Evolutionary conservation across 2,113 vertebrate species (phyloP), one percentile per base, ranked within the genome.

Genomic region (Podarcis cretensis): DNA sequence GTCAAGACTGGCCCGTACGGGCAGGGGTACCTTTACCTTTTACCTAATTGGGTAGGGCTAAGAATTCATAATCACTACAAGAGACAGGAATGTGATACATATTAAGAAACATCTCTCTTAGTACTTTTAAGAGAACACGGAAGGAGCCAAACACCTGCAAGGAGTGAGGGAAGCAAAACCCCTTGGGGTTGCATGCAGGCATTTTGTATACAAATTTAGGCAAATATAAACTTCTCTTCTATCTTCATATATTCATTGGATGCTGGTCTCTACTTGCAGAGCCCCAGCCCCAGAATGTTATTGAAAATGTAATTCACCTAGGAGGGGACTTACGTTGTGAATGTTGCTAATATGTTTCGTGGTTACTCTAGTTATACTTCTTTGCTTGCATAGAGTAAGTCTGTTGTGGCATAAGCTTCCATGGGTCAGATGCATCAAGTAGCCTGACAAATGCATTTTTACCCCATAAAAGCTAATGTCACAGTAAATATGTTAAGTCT

Each of bases 241-340:
- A 23, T 84, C 6, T 57, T 84, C 48, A 3, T 57, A 13, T 25
- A 59, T 85, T 75, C 0, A n/a, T 74, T 0, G 40, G 91, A 84
- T 94, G n/a, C 48, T 75, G 5, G 20, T 32, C 69, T 18, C 83
- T 48, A 40, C 74, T 5, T 68, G 92, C 76, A 76, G 57, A 82
- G 13, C 71, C 6, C 74, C 57, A 40, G 74, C 75, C 6, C 74
- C 57, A 40, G 74, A 83, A 43, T 65, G 4, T 30, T 73, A 27
- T 32, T 40, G 21, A 5, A 30, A 71, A 66, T 78, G 59, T 74
- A 75, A 5, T 85, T 81, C 30, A 75, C 18, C n/a, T 68, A 25
- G 40, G 32, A 13, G 63, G n/a, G 12, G 76, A 77, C 57, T 2
- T 23, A 9, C 2, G 3, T 63, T 85, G 30, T 74, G 68, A 85